Conservation (phyloP, 2,888 invertebrate species). For the Oasisia sp. region DNA sequence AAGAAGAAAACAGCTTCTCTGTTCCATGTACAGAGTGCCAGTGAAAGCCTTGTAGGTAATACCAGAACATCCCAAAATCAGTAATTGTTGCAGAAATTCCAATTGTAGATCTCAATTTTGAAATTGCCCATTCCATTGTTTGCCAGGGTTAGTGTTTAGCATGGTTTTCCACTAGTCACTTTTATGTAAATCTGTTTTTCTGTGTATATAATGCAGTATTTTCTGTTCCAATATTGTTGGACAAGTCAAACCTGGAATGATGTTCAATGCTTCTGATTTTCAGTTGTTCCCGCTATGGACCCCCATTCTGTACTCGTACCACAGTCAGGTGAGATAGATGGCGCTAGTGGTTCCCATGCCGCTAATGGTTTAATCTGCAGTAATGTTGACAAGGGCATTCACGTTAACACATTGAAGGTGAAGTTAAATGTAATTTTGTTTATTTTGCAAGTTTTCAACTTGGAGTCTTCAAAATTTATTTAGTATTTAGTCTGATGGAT, state of each 20-base stretch:
- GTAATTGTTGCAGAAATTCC: no score
- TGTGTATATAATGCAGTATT: background rate
- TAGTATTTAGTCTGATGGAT: no score
- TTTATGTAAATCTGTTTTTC: background rate
- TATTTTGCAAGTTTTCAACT: background rate
- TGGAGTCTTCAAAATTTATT: no score
- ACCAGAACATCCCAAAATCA: no score
- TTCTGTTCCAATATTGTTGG: background rate
- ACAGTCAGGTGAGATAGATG: constrained; percentile 73
- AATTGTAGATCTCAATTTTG: no score
- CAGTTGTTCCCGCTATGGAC: constrained; percentile 89
- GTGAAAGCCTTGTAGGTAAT: no score
- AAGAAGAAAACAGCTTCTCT: no score
- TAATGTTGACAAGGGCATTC: background rate
- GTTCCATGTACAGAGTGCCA: no score
- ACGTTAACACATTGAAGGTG: background rate
- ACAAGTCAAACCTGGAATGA: background rate
- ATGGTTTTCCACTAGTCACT: background rate
- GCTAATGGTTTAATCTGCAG: background rate
- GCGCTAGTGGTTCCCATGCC: background rate
- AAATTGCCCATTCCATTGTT: no score
- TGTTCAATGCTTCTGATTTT: constrained; percentile 42
- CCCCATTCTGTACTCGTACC: constrained; percentile 92
- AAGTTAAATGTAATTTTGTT: background rate
- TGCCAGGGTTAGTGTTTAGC: no score